A percentile compares a stretch with the other conserved stretches of the same genome.
phyloP scores from a whole-genome alignment of 92 coral and sea anemone genomes.

The Desmophyllum pertusum region DNA sequence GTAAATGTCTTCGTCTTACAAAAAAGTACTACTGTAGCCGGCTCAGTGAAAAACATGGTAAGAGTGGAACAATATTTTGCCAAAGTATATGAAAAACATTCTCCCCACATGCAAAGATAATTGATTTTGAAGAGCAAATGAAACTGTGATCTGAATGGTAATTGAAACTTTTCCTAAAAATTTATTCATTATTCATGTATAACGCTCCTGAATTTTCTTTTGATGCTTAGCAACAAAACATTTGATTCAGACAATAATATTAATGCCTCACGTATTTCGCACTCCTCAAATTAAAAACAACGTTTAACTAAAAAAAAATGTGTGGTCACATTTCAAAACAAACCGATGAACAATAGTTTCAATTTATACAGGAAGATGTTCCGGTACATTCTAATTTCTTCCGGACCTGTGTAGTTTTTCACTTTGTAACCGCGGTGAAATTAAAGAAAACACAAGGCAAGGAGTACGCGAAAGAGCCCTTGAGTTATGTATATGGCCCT shows the following conservation, averaged over 20 bases:
- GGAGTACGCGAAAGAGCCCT: neutral
- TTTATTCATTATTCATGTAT: neutral
- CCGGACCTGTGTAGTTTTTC: neutral
- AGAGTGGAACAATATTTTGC: neutral
- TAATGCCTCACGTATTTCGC: neutral
- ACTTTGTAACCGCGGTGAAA: no score
- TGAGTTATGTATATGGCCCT: neutral
- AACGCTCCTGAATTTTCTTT: neutral
- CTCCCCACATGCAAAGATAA: neutral
- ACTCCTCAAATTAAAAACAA: neutral
- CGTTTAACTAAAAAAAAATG: no score
- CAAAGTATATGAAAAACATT: neutral
- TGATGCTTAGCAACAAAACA: conserved; percentile 2
- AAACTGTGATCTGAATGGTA: neutral
- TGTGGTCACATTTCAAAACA: no score
- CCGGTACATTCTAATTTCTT: neutral
- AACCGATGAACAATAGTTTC: neutral
- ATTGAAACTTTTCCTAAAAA: neutral
- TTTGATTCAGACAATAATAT: neutral
- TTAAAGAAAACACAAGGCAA: neutral
- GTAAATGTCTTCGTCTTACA: neutral
- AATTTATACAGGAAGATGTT: neutral
- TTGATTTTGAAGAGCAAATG: neutral
- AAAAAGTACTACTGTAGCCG: no score
- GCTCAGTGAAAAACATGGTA: no score